Evolutionary conservation across 2,113 vertebrate genomes (phyloP), one percentile per base, ranked within the genome.

Genomic region (Calypte anna): DNA sequence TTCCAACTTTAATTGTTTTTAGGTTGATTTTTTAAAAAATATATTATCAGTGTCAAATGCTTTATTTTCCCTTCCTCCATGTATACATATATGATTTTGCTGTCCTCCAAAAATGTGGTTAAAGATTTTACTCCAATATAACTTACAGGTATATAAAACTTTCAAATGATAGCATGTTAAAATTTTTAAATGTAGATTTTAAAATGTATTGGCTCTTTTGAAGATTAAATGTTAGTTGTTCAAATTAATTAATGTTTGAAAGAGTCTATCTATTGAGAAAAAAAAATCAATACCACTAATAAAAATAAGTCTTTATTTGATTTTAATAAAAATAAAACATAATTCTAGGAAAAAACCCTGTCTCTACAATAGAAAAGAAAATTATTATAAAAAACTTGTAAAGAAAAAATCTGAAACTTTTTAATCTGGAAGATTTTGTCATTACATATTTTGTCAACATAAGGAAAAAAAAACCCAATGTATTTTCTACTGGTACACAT

Each of bases 221-320:
- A 85, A 62, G 4, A 62, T 22, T 73, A 73, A 72, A 66, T 57
- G 63, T 12, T 23, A 82, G 4, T 59, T 82, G 3, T 21, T 61
- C 10, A 31, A 92, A 57, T n/a, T n/a, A 55, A 36, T 53, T 73
- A 55, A 14, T 68, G 82, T 82, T 76, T 17, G 48, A 38, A 87
- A 51, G 6, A 12, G 53, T 5, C 5, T 48, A 4, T 12, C 5
- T 31, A 33, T 43, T 4, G 9, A 64, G 10, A 70, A 57, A 75
- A 77, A 77, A 86, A 79, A 55, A 27, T 10, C 8, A 69, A 24
- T 38, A 1, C 36, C 78, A 3, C 13, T 46, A 48, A 5, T 43
- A 46, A 77, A 83, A 19, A 7, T 1, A 1, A 0, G 3, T 1
- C 1, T 19, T 88, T 75, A 1, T 69, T 76, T 79, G 33, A 0